Base-by-base conservation (phyloP, 2,888 invertebrate species). In the Noctua pronuba region DNA sequence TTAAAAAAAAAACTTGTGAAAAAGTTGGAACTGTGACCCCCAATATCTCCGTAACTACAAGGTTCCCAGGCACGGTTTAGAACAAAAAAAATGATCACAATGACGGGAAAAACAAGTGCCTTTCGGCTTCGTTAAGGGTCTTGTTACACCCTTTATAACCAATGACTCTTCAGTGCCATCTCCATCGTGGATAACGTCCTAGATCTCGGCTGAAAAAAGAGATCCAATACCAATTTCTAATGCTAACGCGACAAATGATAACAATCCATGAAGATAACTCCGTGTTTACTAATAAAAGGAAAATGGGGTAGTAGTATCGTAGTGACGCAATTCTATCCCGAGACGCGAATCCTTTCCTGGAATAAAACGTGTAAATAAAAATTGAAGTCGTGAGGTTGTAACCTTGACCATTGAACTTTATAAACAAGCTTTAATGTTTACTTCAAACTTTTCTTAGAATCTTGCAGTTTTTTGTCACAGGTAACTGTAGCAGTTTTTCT, bases 341-440 rank as follows among this genome's bases (percentile, higher is more conserved):
- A 64, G 46, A 46, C 49, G 35, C 41, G 46, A 35, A 58, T 75
- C 68, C 62, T 18, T 49, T 69, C 68, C 69, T n/a, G 28, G 49
- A 76, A 65, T 41, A 28, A 68, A 80, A 58, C 41, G 28, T 68
- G 67, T 67, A 81, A 65, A 68, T 81, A 81, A 66, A 80, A 75
- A 80, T 75, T 65, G n/a, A 41, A 44, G 35, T 62, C 49, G 28
- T 13, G 46, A 49, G 55, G 38, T 80, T 52, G 82, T 81, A 71
- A 77, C 80, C 82, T 81, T 82, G 82, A 71, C 44, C 77, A 28
- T 28, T 60, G 64, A 82, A 65, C 73, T 79, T 38, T 46, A 44
- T 52, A 31, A 38, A 49, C 21, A 65, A 79, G 35, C 60, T 41
- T 24, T 68, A 69, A 77, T 70, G 28, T 78, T 70, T n/a, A 46